A percentile compares a stretch with the other conserved stretches of the same genome.
Evolutionary conservation across 1,140 invertebrate species (phyloP).

Genomic region (Vollenhovia emeryi): DNA sequence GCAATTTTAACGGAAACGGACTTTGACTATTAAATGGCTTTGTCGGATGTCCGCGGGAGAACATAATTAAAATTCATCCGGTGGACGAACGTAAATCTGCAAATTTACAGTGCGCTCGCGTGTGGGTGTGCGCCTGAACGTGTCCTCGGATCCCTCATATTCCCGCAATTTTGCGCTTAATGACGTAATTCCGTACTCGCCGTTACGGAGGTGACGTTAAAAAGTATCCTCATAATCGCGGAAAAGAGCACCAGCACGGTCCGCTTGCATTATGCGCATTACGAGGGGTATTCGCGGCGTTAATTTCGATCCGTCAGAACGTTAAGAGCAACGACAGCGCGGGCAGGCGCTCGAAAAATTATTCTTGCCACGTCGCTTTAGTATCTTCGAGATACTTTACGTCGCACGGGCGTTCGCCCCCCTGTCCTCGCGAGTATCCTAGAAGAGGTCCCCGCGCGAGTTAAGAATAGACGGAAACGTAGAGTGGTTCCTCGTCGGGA

Average conservation of each 20-base stretch:
- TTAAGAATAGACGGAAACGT: neutral
- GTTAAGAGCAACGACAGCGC: neutral
- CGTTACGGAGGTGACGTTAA: conserved; percentile 34
- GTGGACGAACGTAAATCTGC: conserved; percentile 23
- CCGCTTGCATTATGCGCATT: conserved; percentile 29
- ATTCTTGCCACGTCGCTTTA: neutral
- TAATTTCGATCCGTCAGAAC: conserved; percentile 37
- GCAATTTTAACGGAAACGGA: conserved; percentile 27
- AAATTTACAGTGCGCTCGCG: conserved; percentile 15
- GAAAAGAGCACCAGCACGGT: conserved; percentile 28
- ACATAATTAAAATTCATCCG: conserved; percentile 41
- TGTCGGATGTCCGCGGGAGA: conserved; percentile 13
- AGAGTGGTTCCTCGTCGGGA: neutral
- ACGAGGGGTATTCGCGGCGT: neutral
- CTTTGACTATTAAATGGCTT: conserved; percentile 33
- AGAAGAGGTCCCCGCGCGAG: no score
- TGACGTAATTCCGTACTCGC: conserved; percentile 40
- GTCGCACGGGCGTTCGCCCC: neutral
- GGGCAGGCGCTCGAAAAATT: neutral
- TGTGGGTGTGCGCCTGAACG: neutral
- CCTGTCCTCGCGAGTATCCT: neutral
- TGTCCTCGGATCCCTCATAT: conserved; percentile 1
- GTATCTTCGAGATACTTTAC: neutral
- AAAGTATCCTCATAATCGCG: conserved; percentile 41
- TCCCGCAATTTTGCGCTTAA: conserved; percentile 32